Base-by-base conservation (phyloP, 2,797 vertebrate species). In the Harpagifer antarcticus region DNA sequence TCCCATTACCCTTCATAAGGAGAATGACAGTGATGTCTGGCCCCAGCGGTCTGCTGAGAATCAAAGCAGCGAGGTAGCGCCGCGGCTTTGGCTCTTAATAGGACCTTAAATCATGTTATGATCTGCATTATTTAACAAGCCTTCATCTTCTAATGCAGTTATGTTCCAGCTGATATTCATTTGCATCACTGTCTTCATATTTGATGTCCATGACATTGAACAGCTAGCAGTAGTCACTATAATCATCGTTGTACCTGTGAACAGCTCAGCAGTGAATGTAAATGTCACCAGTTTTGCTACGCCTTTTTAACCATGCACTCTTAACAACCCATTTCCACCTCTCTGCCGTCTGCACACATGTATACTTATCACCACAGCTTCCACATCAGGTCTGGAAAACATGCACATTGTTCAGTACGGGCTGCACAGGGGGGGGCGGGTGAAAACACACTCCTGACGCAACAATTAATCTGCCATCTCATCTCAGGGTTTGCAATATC, bases 1-100 rank as follows among this genome's bases (percentile, higher is more conserved):
- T 90, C 82, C 79, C 61, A 83, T 91, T 88, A 82, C 81, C 72
- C 82, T 88, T 87, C 71, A 86, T 86, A 65, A 86, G 72, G 77
- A 68, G 62, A 69, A 74, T 81, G 87, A 91, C 88, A 79, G 72
- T 87, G 83, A 91, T 61, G 72, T 48, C 82, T 81, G 59, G 68
- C 78, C 76, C 77, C 48, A 47, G 60, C 47, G 64, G 85, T 84
- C 82, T 71, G 61, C 68, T 67, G 79, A 58, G 83, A 91, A 86
- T 88, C 76, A 84, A 89, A 89, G 76, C 72, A 47, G 64, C 0
- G 60, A 81, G 50, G 61, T 52, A 76, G 66, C 69, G 52, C 17
- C 3, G 63, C 16, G 55, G 52, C 72, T 52, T 20, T 50, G 69
- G 73, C 61, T 76, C 69, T 79, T 89, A 91, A 88, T 74, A 60